Base-by-base conservation (phyloP, 2,888 invertebrate species). In the Luperina nickerlii region DNA sequence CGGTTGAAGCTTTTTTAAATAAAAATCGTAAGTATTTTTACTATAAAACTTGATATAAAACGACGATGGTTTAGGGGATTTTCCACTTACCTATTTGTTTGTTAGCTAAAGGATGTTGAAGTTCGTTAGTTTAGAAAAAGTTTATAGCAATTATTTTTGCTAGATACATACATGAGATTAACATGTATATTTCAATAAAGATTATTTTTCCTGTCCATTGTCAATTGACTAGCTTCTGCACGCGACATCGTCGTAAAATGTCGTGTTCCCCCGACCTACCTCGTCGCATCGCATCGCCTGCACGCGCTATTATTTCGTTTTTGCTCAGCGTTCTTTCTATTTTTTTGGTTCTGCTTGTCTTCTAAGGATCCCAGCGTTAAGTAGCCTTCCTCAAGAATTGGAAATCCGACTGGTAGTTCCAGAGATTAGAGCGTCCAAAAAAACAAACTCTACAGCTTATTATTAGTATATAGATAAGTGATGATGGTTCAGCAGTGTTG, bases 1-100 rank as follows among this genome's bases (percentile, higher is more conserved):
- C 88, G 85, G 89, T 89, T 83, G 6, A 0, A 13, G 60, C n/a
- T 72, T 76, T 73, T 71, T 71, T 60, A 15, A 73, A 78, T 77
- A 79, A 77, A 79, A 85, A 82, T 81, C 69, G 87, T 84, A 78
- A 88, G 76, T 84, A 87, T 88, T 86, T 84, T 85, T 86, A 84
- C 82, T 79, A 80, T 82, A 67, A 72, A 76, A 69, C 54, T 77
- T 48, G 65, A 42, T 32, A 82, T 84, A 60, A 69, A 71, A 65
- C 51, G 67, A 69, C 65, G 48, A 54, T 45, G 18, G 24, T 72
- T 77, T 76, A 54, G 67, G 75, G 60, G 62, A 72, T 74, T 88
- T 83, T 83, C 83, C 83, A 74, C 71, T 79, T n/a, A n/a, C 11
- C 1, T n/a, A 71, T 73, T 79, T 69, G 45, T 76, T 72, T 74